Conservation (phyloP, 2,113 vertebrate genomes). For the Saguinus imperator region DNA sequence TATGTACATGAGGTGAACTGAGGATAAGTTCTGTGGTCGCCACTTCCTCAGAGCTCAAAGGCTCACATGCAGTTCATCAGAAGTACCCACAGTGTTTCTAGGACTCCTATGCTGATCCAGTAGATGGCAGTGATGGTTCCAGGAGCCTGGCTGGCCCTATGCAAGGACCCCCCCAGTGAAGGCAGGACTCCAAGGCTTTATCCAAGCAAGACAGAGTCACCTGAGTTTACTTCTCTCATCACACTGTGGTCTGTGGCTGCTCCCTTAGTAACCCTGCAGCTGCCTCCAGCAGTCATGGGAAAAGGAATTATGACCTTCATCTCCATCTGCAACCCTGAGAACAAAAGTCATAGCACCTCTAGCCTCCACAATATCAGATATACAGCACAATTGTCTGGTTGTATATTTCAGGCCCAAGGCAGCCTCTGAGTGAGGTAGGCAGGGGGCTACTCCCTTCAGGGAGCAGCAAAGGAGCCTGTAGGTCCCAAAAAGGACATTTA, state of each 20-base stretch:
- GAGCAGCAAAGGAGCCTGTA: not conserved
- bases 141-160: not conserved
- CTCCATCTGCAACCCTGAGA: slow-evolving; percentile 35
- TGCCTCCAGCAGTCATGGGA: not conserved
- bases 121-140: not conserved
- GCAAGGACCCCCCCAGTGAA: not conserved
- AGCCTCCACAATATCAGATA: not conserved
- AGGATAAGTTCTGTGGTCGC: not conserved
- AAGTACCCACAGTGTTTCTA: not conserved
- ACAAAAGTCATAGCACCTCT: not conserved
- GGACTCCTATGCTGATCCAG: not conserved
- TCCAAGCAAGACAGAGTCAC: not conserved
- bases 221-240: not conserved
- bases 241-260: not conserved
- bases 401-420: not conserved
- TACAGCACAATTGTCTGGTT: not conserved
- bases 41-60: not conserved
- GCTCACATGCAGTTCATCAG: not conserved
- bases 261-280: not conserved
- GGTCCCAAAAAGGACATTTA: slow-evolving; percentile 19
- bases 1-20: not conserved
- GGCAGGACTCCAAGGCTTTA: not conserved
- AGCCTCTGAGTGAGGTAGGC: not conserved
- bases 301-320: slow-evolving; percentile 27
- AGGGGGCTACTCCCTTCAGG: not conserved